A percentile compares a stretch with the other conserved stretches of the same genome.
Conservation (phyloP, 2,113 vertebrate genomes). For the Carassius carassius region DNA sequence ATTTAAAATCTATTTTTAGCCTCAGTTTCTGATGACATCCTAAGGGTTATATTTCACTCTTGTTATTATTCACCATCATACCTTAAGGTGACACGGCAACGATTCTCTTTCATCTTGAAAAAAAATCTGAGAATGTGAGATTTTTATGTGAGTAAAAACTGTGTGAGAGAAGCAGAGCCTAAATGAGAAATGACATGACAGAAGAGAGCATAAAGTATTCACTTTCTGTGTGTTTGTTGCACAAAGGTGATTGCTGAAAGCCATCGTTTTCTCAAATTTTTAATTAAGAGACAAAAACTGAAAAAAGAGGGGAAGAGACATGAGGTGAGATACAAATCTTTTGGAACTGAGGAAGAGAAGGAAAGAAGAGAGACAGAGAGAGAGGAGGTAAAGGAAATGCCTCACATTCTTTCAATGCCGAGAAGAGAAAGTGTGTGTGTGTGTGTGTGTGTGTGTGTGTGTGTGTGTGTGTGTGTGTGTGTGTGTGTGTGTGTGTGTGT, state of each 20-base stretch:
- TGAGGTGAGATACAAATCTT: not conserved
- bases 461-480: too few relatives aligned
- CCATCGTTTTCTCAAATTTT: not conserved
- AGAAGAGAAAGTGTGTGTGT: constrained; percentile 4
- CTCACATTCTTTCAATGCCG: constrained; percentile 1
- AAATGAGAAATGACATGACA: constrained; percentile 7
- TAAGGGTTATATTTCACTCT: not conserved
- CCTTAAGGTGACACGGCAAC: not conserved
- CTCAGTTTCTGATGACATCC: not conserved
- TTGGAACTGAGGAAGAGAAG: not conserved
- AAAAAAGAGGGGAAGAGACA: not conserved
- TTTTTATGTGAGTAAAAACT: not conserved
- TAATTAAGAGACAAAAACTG: not conserved
- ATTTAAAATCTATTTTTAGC: not conserved
- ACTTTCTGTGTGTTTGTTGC: not conserved
- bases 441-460: too few relatives aligned
- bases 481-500: too few relatives aligned
- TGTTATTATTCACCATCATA: not conserved
- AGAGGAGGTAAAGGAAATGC: constrained; percentile 24
- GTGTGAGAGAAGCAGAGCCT: not conserved
- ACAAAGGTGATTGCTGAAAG: not conserved
- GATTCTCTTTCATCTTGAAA: not conserved
- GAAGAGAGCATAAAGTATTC: not conserved
- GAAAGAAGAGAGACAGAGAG: not conserved
- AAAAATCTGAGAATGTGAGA: not conserved